These are phyloP conservation scores for Cygnus buccinator DNA, from an alignment of 2,113 vertebrate species.

Conservation along the genomic window DNA sequence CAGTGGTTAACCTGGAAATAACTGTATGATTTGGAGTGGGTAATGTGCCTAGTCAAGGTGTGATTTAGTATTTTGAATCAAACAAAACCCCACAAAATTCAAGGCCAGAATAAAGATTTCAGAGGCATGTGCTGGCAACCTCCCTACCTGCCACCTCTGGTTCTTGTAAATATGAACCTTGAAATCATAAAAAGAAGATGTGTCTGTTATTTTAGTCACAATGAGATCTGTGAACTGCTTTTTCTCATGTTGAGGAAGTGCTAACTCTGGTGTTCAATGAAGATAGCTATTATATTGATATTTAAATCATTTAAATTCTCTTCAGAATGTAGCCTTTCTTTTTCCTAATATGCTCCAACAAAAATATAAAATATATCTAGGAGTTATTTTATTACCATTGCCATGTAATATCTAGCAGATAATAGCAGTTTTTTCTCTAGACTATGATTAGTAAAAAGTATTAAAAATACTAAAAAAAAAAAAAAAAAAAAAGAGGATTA, in stretches of 20 bases:
- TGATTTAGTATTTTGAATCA: background rate
- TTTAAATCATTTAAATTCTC: conserved; percentile 1
- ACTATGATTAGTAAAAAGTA: background rate
- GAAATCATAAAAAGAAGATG: background rate
- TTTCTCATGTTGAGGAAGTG: background rate
- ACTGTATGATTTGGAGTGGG: background rate
- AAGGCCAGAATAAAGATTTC: background rate
- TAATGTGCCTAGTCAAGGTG: background rate
- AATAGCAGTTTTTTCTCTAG: background rate
- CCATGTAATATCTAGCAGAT: background rate
- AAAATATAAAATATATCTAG: background rate
- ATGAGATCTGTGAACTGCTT: background rate
- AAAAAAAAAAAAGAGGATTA: background rate
- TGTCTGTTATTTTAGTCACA: background rate
- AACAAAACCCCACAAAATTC: background rate
- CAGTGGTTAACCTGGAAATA: background rate
- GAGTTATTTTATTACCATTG: background rate
- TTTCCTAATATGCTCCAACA: background rate
- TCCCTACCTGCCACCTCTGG: background rate
- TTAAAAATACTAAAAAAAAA: background rate
- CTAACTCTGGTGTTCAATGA: background rate
- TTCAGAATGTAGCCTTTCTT: background rate
- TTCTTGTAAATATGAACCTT: background rate
- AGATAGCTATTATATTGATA: background rate
- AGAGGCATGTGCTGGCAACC: background rate